Base-by-base conservation (phyloP, 2,888 invertebrate species). In the Erynnis tages region DNA sequence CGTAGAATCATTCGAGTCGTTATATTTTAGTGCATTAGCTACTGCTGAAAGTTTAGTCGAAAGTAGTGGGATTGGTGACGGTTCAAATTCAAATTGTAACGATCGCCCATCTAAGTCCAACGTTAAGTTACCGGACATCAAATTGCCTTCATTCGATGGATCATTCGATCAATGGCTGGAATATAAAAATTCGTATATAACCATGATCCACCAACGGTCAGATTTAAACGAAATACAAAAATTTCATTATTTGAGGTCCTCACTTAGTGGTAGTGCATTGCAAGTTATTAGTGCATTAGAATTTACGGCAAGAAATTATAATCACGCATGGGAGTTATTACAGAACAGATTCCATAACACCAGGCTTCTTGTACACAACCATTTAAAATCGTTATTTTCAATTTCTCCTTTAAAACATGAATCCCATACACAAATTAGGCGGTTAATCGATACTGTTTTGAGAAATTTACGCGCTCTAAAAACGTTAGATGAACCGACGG, bases 101-200 rank as follows among this genome's bases (percentile, higher is more conserved):
- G n/a, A 2, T 41, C 16, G 3, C 6, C 1, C n/a, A 29, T 27
- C 29, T 8, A 4, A 7, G 6, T 2, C 14, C 8, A 35, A 16
- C n/a, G 41, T 46, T 1, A 65, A 64, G 54, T 58, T 59, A 32
- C 52, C 54, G 4, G 41, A 55, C n/a, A 55, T 55, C 2, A 43
- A 52, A 32, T 3, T 47, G 13, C 54, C 52, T 23, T 3, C 16
- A 2, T 46, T n/a, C n/a, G n/a, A n/a, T n/a, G n/a, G n/a, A n/a
- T n/a, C n/a, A n/a, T n/a, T n/a, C n/a, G n/a, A n/a, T 46, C 10
- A 17, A 37, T 27, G 46, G 46, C 2, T 56, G 1, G 53, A 53
- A 40, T 56, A 19, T 17, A 53, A 46, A 49, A 55, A 57, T 45
- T 57, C 55, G 4, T 57, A 55, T 7, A 2, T 29, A 0, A 49